Evolutionary conservation across 2,888 invertebrate species (phyloP), one percentile per base, ranked within the genome.

Genomic region (Sussaba pulchella): DNA sequence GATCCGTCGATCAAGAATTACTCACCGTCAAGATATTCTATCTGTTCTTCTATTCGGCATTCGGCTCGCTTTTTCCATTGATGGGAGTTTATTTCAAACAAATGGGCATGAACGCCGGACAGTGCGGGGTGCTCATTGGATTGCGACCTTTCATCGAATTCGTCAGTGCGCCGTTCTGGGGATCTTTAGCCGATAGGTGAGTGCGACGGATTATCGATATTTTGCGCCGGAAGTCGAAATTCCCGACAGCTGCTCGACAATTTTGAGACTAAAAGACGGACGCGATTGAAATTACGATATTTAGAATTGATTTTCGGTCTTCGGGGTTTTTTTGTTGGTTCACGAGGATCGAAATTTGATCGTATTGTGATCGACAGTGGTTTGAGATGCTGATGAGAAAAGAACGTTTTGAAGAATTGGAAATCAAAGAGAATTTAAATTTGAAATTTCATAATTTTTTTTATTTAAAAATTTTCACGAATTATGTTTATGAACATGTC

Each of bases 61-160:
- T 99, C 92, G 99, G 99, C 5, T 98, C 98, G 0, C 94, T 99
- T 14, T 99, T 99, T 92, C 99, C 99, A 0, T 93, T 99, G 81
- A 97, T 99, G 96, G 99, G 99, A 43, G 98, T 99, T 57, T 99
- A 99, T 93, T 99, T 99, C 94, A 99, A 99, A 93, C 99, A 99
- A 94, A 96, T 99, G 96, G 99, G 99, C 79, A 99, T 99, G 98
- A 99, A 99, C 93, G 98, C 99, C 0, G 96, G 97, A 17, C 99
- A 99, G 92, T 97, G 98, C 89, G 99, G 99, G 5, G 94, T 98
- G 74, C 94, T 98, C n/a, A 97, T 99, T 87, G 99, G 99, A 26
- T 96, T 98, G 86, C 94, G 99, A 82, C 99, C 99, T 0, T 98
- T 99, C 92, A 97, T 99, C 61, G 99, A 99, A 93, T 99, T 99